Evolutionary conservation across 2,797 vertebrate species (phyloP).

Genomic region (Scolopax bukidnonensis): DNA sequence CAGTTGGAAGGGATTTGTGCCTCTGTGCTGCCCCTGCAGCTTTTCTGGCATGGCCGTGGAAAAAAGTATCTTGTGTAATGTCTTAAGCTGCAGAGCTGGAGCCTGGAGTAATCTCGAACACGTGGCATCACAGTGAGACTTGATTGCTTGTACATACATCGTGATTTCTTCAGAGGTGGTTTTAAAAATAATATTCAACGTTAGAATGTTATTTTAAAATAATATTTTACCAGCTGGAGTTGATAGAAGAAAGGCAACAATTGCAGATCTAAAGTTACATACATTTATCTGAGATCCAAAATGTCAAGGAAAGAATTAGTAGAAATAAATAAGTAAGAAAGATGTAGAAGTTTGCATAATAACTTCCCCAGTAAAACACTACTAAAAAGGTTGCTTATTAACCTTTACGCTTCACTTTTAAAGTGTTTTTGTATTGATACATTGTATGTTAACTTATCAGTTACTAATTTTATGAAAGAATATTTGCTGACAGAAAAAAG

Average conservation of each 20-base stretch:
- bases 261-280: background rate
- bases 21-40: background rate
- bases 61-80: background rate
- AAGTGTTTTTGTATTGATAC: background rate
- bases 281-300: background rate
- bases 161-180: constrained; percentile 12
- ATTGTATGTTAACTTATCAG: background rate
- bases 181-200: background rate
- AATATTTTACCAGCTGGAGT: background rate
- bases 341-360: background rate
- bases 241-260: background rate
- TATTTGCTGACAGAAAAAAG: background rate
- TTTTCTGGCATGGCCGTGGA: background rate
- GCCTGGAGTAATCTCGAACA: constrained; percentile 1
- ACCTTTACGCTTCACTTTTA: background rate
- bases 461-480: background rate
- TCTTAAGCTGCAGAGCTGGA: background rate
- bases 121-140: background rate
- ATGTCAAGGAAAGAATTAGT: background rate
- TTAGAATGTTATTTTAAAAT: background rate
- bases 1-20: constrained; percentile 34
- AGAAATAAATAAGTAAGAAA: background rate
- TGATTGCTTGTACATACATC: background rate
- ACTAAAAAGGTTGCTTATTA: background rate
- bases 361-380: background rate